Percentiles rank a stretch among this genome's conserved stretches.
phyloP scores from a whole-genome alignment of 2,113 vertebrate genomes.

The Ochotona curzoniae region DNA sequence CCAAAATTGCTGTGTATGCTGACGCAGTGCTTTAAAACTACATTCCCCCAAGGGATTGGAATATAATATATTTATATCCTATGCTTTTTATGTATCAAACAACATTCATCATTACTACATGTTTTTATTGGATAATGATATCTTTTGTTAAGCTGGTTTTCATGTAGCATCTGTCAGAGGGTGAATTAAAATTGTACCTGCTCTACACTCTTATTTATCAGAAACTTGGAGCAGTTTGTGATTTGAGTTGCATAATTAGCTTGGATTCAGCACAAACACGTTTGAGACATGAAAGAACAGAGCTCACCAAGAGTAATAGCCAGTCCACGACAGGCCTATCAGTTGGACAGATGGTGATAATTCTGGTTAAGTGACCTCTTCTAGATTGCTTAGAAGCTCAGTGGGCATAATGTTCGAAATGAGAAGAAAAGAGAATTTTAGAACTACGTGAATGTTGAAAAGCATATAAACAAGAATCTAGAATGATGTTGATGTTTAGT shows the following conservation, averaged over 20 bases:
- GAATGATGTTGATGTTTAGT: not conserved
- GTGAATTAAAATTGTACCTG: constrained; percentile 54
- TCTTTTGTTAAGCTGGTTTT: constrained; percentile 33
- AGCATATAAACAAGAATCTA: constrained; percentile 16
- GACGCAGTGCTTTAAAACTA: not conserved
- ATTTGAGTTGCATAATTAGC: constrained; percentile 71
- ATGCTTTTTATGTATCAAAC: not conserved
- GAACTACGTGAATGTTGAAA: constrained; percentile 15
- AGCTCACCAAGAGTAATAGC: constrained; percentile 63
- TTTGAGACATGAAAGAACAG: constrained; percentile 66
- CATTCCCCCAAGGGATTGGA: not conserved
- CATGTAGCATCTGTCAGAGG: not conserved
- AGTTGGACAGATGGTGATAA: not conserved
- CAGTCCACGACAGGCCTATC: not conserved
- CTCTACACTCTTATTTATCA: constrained; percentile 61
- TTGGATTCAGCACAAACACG: constrained; percentile 69
- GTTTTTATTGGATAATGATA: not conserved
- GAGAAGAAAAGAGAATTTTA: not conserved
- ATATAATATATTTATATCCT: not conserved
- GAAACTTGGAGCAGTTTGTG: constrained; percentile 56
- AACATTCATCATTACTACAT: not conserved
- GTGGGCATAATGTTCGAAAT: constrained; percentile 17
- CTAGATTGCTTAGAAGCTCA: constrained; percentile 26
- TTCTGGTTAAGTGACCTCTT: constrained; percentile 52
- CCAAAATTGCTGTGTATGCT: not conserved